A percentile compares a stretch with the other conserved stretches of the same genome.
Conservation (phyloP, 2,113 vertebrate genomes). For the Tachysurus fulvidraco region DNA sequence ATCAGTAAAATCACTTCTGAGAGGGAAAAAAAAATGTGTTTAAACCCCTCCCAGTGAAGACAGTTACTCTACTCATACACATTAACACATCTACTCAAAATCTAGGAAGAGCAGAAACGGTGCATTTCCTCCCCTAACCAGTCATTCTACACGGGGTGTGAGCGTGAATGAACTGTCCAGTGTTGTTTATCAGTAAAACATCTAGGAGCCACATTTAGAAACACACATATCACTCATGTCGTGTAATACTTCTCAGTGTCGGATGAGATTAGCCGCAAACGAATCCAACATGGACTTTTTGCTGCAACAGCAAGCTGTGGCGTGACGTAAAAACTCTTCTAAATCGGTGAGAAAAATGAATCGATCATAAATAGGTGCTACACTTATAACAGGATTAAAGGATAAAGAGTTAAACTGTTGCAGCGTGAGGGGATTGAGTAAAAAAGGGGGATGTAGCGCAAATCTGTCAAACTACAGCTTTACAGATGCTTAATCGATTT, state of each 20-base stretch:
- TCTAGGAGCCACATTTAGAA: neutral
- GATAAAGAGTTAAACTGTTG: neutral
- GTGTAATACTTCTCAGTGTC: neutral
- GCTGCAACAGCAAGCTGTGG: neutral
- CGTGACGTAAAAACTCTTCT: neutral
- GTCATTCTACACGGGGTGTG: neutral
- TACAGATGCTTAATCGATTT: neutral
- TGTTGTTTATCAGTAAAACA: neutral
- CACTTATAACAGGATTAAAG: conserved; percentile 24
- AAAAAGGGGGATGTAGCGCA: neutral
- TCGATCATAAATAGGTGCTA: neutral
- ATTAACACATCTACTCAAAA: neutral
- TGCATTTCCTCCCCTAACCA: neutral
- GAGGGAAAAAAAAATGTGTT: no score
- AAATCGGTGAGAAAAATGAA: neutral
- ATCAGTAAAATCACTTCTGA: neutral
- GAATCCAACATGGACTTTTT: conserved; percentile 29
- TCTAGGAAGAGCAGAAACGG: neutral
- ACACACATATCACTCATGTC: neutral
- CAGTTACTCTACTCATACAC: no score
- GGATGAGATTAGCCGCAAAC: neutral
- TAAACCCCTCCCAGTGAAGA: no score
- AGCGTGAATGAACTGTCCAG: neutral
- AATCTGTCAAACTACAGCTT: neutral
- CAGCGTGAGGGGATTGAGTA: neutral